Percentiles rank a stretch among this genome's conserved stretches.
Evolutionary conservation across 1,140 invertebrate species (phyloP).

Genomic region (Fragariocoptes setiger): DNA sequence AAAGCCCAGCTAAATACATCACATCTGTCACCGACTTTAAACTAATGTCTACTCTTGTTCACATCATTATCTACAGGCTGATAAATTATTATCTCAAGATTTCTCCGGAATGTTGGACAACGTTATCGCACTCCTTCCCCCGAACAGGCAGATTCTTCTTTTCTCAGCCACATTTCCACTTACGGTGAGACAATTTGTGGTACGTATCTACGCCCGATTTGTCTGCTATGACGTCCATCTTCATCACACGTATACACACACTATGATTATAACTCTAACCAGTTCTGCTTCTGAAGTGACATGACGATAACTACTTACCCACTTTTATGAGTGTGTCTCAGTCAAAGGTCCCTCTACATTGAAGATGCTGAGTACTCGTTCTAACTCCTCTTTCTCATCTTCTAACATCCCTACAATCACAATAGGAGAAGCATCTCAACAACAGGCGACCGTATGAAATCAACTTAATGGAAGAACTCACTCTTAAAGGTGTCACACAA

Average conservation of each 20-base stretch:
- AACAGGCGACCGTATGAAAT: conserved; percentile 78
- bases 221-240: background rate
- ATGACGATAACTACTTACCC: background rate
- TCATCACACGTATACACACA: too few species aligned
- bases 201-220: conserved; percentile 15
- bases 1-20: too few species aligned
- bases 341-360: too few species aligned
- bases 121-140: conserved; percentile 70
- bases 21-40: conserved; percentile 1
- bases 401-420: background rate
- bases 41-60: background rate
- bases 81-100: conserved; percentile 93
- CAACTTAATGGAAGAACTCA: conserved; percentile 98
- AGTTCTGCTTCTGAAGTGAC: background rate
- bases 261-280: background rate
- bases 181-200: conserved; percentile 96
- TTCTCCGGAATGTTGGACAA: conserved; percentile 95
- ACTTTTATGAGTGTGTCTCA: too few species aligned
- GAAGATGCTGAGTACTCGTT: too few species aligned
- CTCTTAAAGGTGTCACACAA: conserved; percentile 94
- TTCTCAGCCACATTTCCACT: conserved; percentile 97
- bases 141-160: conserved; percentile 79
- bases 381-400: too few species aligned
- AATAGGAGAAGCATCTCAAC: conserved; percentile 54
- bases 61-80: conserved; percentile 27